Conservation (phyloP, 2,113 vertebrate species). For the Taxidea taxus region DNA sequence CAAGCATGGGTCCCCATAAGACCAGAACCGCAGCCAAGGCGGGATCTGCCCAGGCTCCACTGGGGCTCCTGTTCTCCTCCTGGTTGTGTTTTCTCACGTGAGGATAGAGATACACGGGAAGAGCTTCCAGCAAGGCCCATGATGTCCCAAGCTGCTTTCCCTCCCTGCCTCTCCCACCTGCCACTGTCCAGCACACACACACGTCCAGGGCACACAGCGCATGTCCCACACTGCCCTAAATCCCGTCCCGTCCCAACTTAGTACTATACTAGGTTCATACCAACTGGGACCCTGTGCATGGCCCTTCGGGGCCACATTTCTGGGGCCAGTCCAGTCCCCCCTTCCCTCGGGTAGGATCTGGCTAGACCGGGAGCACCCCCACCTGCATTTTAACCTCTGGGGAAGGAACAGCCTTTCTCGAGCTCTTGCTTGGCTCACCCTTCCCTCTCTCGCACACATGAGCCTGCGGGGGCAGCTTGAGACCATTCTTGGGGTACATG, state of each 20-base stretch:
- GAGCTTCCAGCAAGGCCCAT: background rate
- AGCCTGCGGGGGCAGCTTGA: background rate
- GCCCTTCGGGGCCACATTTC: background rate
- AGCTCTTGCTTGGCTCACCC: background rate
- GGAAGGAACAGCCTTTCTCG: background rate
- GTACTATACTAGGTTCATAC: background rate
- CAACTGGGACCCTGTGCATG: background rate
- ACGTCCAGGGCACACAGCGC: background rate
- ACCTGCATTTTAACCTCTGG: background rate
- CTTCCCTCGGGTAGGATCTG: background rate
- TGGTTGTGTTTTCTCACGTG: background rate
- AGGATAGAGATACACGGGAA: background rate
- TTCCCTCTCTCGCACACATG: background rate
- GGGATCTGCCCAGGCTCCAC: background rate
- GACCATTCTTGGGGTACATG: background rate
- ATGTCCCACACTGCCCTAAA: background rate
- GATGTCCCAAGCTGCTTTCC: background rate
- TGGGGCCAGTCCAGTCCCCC: background rate
- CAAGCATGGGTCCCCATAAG: accelerated
- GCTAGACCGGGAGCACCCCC: background rate
- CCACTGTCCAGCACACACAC: background rate
- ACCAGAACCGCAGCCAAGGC: background rate
- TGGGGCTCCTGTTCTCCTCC: background rate
- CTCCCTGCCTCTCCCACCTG: background rate
- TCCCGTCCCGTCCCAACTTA: background rate